phyloP scores from a whole-genome alignment of 1,140 invertebrate species.

The Trichonephila clavipes region DNA sequence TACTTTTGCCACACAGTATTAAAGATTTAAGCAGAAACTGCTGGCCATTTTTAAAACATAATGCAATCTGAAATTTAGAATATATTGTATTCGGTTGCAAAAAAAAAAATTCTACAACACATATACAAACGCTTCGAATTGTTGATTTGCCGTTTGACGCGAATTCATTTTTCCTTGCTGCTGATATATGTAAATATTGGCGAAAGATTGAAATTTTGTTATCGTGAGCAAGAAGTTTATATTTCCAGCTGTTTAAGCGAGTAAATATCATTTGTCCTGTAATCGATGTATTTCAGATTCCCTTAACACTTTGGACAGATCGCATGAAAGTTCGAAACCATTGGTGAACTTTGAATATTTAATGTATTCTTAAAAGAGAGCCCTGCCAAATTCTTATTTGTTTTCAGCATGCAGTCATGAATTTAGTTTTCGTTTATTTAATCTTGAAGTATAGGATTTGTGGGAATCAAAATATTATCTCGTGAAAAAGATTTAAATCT shows the following conservation, averaged over 20 bases:
- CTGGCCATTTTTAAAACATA: too few species aligned
- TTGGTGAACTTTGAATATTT: not conserved
- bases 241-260: not conserved
- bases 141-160: not conserved
- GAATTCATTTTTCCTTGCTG: not conserved
- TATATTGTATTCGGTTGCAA: not conserved
- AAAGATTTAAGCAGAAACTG: too few species aligned
- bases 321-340: not conserved
- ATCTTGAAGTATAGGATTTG: too few species aligned
- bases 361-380: not conserved
- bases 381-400: too few species aligned
- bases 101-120: not conserved
- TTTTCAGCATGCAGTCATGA: too few species aligned
- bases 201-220: constrained; percentile 15
- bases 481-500: too few species aligned
- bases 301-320: not conserved
- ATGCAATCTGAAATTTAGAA: not conserved
- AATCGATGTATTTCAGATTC: not conserved
- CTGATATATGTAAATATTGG: constrained; percentile 12
- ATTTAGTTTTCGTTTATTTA: too few species aligned
- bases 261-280: not conserved
- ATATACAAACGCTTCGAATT: not conserved
- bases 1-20: too few species aligned
- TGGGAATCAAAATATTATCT: too few species aligned
- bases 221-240: not conserved